Percentiles rank a stretch among this genome's conserved stretches.
Conservation (phyloP, 2,113 vertebrate species). For the Tauraco erythrolophus region DNA sequence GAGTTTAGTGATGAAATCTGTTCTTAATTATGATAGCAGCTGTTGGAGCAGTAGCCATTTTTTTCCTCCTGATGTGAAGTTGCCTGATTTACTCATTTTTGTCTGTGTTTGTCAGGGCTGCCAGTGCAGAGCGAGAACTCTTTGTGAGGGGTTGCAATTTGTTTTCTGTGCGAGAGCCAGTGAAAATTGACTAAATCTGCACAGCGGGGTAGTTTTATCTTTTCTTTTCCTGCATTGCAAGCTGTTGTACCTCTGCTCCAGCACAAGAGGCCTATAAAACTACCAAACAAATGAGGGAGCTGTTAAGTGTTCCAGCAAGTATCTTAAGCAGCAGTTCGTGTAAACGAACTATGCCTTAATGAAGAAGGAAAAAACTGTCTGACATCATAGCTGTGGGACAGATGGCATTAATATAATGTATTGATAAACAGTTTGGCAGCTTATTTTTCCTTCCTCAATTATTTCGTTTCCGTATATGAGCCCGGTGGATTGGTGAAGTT, state of each 20-base stretch:
- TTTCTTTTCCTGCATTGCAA: constrained; percentile 70
- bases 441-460: constrained; percentile 42
- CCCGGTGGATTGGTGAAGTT: background rate
- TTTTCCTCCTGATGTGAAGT: constrained; percentile 77
- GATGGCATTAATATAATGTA: constrained; percentile 68
- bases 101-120: constrained; percentile 77
- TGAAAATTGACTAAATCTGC: constrained; percentile 79
- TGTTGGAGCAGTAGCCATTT: constrained; percentile 77
- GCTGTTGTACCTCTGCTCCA: constrained; percentile 77
- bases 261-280: constrained; percentile 78
- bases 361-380: constrained; percentile 38
- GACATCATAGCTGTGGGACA: constrained; percentile 39
- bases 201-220: constrained; percentile 78
- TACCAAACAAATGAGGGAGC: constrained; percentile 73
- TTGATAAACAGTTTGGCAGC: constrained; percentile 61
- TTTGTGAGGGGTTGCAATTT: constrained; percentile 79
- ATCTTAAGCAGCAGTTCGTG: constrained; percentile 66
- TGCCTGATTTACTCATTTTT: constrained; percentile 81
- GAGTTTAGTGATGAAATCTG: constrained; percentile 86
- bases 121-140: constrained; percentile 74
- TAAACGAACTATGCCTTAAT: constrained; percentile 67
- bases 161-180: constrained; percentile 80
- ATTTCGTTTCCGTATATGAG: constrained; percentile 14
- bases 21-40: constrained; percentile 86
- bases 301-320: constrained; percentile 75